A percentile compares a stretch with the other conserved stretches of the same genome.
Conservation (phyloP, 2,113 vertebrate species). For the Coptodon bakossiorum region DNA sequence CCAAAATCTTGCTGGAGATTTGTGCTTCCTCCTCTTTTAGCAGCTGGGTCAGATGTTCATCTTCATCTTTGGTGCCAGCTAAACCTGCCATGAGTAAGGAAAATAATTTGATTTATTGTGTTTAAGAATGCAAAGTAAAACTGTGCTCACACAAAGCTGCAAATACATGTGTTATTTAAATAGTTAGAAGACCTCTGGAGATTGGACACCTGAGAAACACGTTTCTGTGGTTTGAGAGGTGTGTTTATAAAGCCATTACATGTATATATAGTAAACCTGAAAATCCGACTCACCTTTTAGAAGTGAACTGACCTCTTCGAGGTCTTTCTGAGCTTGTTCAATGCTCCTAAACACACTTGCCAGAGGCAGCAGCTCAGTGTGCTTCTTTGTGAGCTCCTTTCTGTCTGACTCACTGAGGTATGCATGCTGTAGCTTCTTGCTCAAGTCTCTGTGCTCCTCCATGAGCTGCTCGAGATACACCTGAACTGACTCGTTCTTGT, state of each 20-base stretch:
- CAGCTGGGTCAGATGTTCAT: constrained; percentile 77
- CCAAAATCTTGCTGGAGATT: constrained; percentile 64
- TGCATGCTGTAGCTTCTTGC: constrained; percentile 15
- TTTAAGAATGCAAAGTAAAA: not conserved
- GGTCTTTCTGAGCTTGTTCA: constrained; percentile 30
- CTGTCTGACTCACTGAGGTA: constrained; percentile 50
- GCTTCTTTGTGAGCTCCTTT: constrained; percentile 13
- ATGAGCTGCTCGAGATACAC: constrained; percentile 37
- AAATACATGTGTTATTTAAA: not conserved
- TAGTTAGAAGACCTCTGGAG: not conserved
- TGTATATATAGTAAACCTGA: not conserved
- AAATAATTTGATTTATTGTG: not conserved
- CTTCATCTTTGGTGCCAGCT: constrained; percentile 72
- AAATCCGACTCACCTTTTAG: constrained; percentile 35
- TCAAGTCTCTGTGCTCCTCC: constrained; percentile 21
- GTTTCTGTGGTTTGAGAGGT: not conserved
- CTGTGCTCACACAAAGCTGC: not conserved
- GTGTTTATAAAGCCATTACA: not conserved
- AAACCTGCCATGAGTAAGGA: not conserved
- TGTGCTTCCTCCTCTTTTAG: constrained; percentile 79
- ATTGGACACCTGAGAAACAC: not conserved
- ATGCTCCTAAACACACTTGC: not conserved
- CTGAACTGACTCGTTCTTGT: constrained; percentile 27
- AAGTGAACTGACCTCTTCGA: constrained; percentile 42
- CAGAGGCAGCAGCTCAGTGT: constrained; percentile 40